Evolutionary conservation across 64 coral and sea anemone genomes (phyloP).

Genomic region (Actinia tenebrosa): DNA sequence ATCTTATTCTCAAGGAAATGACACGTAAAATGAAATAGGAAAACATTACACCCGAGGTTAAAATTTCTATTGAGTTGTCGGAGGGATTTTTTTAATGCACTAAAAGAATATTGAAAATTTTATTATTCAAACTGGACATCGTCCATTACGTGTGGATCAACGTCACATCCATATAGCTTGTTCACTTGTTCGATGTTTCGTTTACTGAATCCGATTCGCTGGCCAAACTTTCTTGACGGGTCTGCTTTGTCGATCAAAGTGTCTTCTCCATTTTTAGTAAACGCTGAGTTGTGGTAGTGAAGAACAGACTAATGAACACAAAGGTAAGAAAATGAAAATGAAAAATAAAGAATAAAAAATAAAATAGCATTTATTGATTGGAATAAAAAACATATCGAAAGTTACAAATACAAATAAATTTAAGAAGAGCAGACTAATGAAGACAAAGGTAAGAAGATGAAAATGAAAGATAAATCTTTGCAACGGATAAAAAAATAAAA

Average conservation of each 20-base stretch:
- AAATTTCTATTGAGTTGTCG: too few species aligned
- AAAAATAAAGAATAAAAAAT: background rate
- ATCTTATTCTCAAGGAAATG: too few species aligned
- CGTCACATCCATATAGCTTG: slow-evolving; percentile 19
- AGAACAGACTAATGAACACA: slow-evolving; percentile 39
- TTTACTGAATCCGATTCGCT: slow-evolving; percentile 30
- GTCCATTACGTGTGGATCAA: background rate
- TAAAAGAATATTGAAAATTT: background rate
- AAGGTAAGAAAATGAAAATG: background rate
- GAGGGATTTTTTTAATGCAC: too few species aligned
- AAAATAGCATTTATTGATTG: too few species aligned
- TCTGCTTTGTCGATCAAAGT: slow-evolving; percentile 17
- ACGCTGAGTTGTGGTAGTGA: slow-evolving; percentile 60
- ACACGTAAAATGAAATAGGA: too few species aligned
- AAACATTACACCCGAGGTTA: too few species aligned
- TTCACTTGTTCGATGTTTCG: slow-evolving; percentile 46
- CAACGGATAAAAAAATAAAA: too few species aligned
- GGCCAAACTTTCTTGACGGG: slow-evolving; percentile 31
- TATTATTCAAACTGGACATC: background rate
- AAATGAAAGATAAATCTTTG: too few species aligned
- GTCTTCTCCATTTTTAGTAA: slow-evolving; percentile 18
- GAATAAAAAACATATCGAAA: too few species aligned
- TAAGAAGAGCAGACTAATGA: too few species aligned
- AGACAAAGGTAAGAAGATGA: too few species aligned
- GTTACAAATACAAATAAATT: too few species aligned